A percentile compares a stretch with the other conserved stretches of the same genome.
Conservation (phyloP, 2,113 vertebrate genomes). For the Cyanistes caeruleus region DNA sequence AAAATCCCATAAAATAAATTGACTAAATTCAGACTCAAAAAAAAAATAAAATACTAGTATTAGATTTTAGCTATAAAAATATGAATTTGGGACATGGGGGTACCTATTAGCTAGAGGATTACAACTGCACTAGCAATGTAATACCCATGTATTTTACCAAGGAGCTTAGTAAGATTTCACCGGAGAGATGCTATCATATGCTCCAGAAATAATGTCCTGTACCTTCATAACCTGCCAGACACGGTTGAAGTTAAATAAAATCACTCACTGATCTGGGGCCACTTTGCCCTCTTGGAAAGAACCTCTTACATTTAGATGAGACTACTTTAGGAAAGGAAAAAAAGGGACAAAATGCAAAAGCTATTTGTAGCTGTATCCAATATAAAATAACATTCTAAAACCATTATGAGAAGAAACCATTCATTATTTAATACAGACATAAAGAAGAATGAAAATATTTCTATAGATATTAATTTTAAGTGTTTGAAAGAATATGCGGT, state of each 20-base stretch:
- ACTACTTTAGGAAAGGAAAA: background rate
- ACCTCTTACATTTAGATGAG: background rate
- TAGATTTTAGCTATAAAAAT: background rate
- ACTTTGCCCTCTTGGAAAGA: background rate
- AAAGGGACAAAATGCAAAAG: background rate
- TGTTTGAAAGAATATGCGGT: background rate
- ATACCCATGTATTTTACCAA: background rate
- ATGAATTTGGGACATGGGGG: background rate
- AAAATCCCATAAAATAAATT: background rate
- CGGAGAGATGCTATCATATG: background rate
- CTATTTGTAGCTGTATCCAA: background rate
- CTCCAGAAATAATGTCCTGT: background rate
- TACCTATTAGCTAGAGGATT: background rate
- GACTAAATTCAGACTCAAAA: background rate
- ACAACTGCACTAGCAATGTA: background rate
- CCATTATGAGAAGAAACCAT: background rate
- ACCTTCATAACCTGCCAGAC: background rate
- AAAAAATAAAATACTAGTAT: background rate
- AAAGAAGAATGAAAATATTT: background rate
- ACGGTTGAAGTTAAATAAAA: background rate
- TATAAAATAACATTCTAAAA: background rate
- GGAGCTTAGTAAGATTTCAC: background rate
- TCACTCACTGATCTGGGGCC: background rate
- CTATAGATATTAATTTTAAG: background rate
- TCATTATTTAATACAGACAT: background rate